Evolutionary conservation across 2,113 vertebrate genomes (phyloP).

Genomic region (Misgurnus mizolepis): DNA sequence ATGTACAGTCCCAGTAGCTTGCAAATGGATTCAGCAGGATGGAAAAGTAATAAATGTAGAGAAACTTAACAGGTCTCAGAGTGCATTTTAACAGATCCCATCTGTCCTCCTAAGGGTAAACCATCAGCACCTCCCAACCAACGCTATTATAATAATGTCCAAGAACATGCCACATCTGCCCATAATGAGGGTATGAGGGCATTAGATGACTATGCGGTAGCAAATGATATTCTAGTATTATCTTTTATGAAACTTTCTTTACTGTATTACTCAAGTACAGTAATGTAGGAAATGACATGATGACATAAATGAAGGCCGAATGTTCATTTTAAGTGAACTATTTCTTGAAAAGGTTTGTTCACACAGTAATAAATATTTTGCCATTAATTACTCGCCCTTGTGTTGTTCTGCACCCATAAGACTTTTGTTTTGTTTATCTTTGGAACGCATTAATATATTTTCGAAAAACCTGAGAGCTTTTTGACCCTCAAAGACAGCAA

Average conservation of each 20-base stretch:
- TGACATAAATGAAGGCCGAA: no score
- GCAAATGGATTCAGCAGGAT: conserved; percentile 39
- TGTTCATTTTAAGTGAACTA: no score
- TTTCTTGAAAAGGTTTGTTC: no score
- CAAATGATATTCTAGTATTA: conserved; percentile 8
- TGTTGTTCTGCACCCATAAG: no score
- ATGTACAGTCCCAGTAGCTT: conserved; percentile 23
- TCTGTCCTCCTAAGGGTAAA: background rate
- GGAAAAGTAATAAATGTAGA: conserved; percentile 49
- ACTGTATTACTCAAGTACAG: background rate
- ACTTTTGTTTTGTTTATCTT: no score
- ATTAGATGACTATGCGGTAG: conserved; percentile 7
- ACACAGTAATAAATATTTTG: no score
- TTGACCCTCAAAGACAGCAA: no score
- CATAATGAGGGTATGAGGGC: background rate
- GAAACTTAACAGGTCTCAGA: conserved; percentile 21
- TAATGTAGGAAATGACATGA: no score
- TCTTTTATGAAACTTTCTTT: conserved; percentile 25
- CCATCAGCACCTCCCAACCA: conserved; percentile 16
- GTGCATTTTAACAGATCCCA: conserved; percentile 27
- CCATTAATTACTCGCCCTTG: no score
- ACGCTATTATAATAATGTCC: conserved; percentile 20
- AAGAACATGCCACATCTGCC: conserved; percentile 23
- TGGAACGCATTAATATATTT: no score
- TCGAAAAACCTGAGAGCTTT: no score